Base-by-base conservation (phyloP, 2,797 vertebrate genomes). In the Rhincodon typus region DNA sequence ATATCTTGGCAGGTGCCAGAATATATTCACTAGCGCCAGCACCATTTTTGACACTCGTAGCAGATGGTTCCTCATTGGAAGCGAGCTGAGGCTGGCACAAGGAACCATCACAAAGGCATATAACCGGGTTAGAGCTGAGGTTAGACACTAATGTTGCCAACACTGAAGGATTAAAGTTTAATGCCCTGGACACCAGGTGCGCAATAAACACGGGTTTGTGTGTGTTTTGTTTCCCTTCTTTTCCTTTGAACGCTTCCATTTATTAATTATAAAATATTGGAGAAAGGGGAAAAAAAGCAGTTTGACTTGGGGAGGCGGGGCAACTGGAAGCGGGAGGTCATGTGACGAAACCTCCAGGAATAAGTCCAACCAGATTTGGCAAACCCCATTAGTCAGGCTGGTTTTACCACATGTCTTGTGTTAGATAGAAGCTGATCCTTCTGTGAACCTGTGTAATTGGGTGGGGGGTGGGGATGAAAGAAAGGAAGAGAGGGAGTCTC, bases 31-130 rank as follows among this genome's bases (percentile, higher is more conserved):
- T 93, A 93, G 67, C 90, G 66, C 90, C 90, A 93, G n/a, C 90
- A 93, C 90, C 66, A 93, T 93, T 93, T 93, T n/a, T 93, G 90
- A 93, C 90, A 69, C 67, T 38, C 38, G 66, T 62, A 93, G 90
- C 90, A 93, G 90, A 93, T 93, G 90, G 90, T 25, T 93, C 90
- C 90, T 69, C 90, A 93, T 93, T 93, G 66, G 90, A 93, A 93
- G 66, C n/a, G 62, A 93, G 8, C 62, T 93, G 66, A 6, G 62
- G 90, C n/a, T 93, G 62, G 90, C 62, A 42, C n/a, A 69, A 69
- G 67, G 62, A 93, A 42, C 62, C 62, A 67, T 34, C 90, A 93
- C 90, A 67, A 93, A 93, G 62, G 66, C 66, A 93, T 25, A 93
- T 67, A 42, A 93, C 90, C 90, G 23, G 62, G 66, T 93, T 93